Percentiles rank a stretch among this genome's conserved stretches.
Conservation (phyloP, 2,888 invertebrate genomes). For the Margaritifera margaritifera region DNA sequence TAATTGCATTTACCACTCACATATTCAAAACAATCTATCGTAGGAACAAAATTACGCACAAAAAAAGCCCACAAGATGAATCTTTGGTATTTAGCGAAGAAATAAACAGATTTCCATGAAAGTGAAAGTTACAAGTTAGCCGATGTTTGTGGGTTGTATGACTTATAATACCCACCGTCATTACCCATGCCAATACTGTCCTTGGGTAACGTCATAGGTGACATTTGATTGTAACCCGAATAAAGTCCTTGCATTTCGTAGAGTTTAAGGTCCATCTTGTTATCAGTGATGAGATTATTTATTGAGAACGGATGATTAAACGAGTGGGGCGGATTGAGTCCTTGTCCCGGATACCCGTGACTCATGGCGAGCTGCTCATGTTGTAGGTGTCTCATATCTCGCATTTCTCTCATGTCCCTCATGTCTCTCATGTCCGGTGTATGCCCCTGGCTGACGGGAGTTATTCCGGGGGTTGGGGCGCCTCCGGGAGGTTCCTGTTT, state of each 20-base stretch:
- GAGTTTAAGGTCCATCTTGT: slow-evolving; percentile 89
- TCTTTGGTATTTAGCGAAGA: slow-evolving; percentile 30
- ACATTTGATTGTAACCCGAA: slow-evolving; percentile 50
- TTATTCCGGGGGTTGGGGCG: slow-evolving; percentile 31
- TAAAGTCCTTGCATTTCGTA: slow-evolving; percentile 77
- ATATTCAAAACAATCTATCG: background rate
- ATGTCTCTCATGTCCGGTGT: slow-evolving; percentile 9
- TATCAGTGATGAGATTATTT: slow-evolving; percentile 86
- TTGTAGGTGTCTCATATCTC: slow-evolving; percentile 36
- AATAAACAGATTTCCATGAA: too few species aligned
- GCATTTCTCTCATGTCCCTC: slow-evolving; percentile 5
- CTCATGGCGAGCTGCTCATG: slow-evolving; percentile 46
- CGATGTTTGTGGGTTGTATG: slow-evolving; percentile 60
- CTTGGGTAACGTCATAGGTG: slow-evolving; percentile 42
- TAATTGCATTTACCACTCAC: slow-evolving; percentile 1
- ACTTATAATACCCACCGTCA: slow-evolving; percentile 62
- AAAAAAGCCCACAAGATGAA: slow-evolving; percentile 2
- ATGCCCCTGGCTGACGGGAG: slow-evolving; percentile 16
- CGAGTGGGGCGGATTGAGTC: slow-evolving; percentile 70
- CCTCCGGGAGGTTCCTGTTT: slow-evolving; percentile 28
- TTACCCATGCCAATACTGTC: slow-evolving; percentile 40
- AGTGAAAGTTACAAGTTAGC: slow-evolving; percentile 54
- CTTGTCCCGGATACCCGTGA: slow-evolving; percentile 51
- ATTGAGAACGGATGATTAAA: slow-evolving; percentile 93
- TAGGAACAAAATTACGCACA: background rate